Percentiles rank a stretch among this genome's conserved stretches.
phyloP scores from a whole-genome alignment of 2,797 vertebrate genomes.

The Cirrhinus mrigala region DNA sequence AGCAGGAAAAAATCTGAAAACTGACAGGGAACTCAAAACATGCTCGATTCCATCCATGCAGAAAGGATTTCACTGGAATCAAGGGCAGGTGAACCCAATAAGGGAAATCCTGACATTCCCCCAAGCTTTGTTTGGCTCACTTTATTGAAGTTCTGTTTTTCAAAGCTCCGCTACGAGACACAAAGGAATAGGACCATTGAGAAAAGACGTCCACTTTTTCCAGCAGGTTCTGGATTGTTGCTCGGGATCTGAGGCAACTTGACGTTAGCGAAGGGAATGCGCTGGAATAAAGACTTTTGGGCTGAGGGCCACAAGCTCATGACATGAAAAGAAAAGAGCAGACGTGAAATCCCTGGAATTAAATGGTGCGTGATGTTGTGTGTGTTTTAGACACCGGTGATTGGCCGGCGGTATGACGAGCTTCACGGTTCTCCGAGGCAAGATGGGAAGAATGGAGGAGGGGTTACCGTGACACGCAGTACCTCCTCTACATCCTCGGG shows the following conservation, averaged over 20 bases:
- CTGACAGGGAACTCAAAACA: constrained; percentile 1
- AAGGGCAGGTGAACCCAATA: constrained; percentile 44
- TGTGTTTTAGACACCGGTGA: constrained; percentile 89
- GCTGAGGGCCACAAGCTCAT: background rate
- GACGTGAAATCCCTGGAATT: background rate
- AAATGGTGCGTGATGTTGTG: constrained; percentile 4
- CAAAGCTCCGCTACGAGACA: background rate
- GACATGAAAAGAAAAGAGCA: constrained; percentile 15
- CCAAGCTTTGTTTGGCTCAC: constrained; percentile 6
- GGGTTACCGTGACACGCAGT: constrained; percentile 93
- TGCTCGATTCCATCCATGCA: constrained; percentile 22
- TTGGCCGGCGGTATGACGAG: constrained; percentile 93
- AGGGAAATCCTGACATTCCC: constrained; percentile 29
- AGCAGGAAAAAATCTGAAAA: background rate
- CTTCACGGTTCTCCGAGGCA: constrained; percentile 87
- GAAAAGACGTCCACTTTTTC: constrained; percentile 12
- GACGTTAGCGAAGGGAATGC: background rate
- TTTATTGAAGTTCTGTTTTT: constrained; percentile 30
- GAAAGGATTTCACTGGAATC: constrained; percentile 30
- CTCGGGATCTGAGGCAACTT: constrained; percentile 12
- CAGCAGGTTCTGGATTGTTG: constrained; percentile 35
- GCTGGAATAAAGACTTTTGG: background rate
- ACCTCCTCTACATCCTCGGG: constrained; percentile 97
- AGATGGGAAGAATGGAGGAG: constrained; percentile 89
- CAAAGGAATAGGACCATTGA: background rate